Percentiles rank a stretch among this genome's conserved stretches.
Evolutionary conservation across 2,888 invertebrate genomes (phyloP).

Genomic region (Venustoraphidia nigricollis): DNA sequence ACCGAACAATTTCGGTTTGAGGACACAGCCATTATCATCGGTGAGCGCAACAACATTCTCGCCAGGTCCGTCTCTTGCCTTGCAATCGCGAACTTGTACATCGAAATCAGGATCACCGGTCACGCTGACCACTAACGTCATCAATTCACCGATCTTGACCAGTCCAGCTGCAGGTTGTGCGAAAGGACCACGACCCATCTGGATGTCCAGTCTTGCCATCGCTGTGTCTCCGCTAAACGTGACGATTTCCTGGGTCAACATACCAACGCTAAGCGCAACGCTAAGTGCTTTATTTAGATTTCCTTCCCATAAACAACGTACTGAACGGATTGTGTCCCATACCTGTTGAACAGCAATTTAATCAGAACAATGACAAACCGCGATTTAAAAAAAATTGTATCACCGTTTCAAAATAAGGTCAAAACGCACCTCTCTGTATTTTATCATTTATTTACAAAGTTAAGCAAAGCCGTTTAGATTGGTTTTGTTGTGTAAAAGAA

Average conservation of each 20-base stretch:
- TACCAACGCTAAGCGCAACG: slow-evolving; percentile 60
- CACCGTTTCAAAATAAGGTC: background rate
- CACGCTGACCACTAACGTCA: slow-evolving; percentile 67
- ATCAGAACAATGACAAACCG: background rate
- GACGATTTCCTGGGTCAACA: slow-evolving; percentile 64
- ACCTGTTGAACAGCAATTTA: slow-evolving; percentile 35
- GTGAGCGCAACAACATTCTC: slow-evolving; percentile 51
- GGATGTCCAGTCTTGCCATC: slow-evolving; percentile 61
- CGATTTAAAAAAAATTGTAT: background rate
- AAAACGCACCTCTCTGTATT: no score
- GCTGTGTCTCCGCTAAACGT: slow-evolving; percentile 78
- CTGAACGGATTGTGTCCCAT: slow-evolving; percentile 64
- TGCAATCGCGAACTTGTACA: slow-evolving; percentile 59
- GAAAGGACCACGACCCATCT: slow-evolving; percentile 61
- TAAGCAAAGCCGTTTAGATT: no score
- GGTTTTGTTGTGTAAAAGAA: no score
- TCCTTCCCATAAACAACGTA: slow-evolving; percentile 70
- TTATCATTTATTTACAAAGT: no score
- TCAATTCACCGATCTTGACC: slow-evolving; percentile 65
- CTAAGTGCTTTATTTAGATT: slow-evolving; percentile 59
- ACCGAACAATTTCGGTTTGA: slow-evolving; percentile 66
- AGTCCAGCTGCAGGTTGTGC: slow-evolving; percentile 60
- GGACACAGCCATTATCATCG: slow-evolving; percentile 59
- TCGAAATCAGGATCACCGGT: slow-evolving; percentile 68
- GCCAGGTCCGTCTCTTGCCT: slow-evolving; percentile 54